Evolutionary conservation across 92 coral and sea anemone species (phyloP).

Genomic region (Zoanthus gigantus): DNA sequence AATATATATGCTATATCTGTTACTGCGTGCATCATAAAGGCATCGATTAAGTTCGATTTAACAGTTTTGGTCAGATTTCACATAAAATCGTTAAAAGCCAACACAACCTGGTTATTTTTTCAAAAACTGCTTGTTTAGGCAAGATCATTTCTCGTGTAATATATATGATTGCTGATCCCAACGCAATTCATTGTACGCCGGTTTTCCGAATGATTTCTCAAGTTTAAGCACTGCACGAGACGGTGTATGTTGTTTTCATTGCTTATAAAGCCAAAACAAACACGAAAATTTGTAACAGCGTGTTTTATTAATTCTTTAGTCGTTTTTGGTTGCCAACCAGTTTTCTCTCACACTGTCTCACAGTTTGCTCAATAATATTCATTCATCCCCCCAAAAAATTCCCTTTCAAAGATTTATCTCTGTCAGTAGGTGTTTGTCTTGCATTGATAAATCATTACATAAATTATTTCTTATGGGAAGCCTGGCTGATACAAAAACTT

Average conservation of each 20-base stretch:
- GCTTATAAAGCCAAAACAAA: slow-evolving; percentile 26
- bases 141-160: slow-evolving; percentile 17
- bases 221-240: not conserved
- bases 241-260: not conserved
- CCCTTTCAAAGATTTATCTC: not conserved
- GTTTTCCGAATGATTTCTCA: slow-evolving; percentile 35
- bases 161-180: not conserved
- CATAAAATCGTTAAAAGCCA: slow-evolving; percentile 3
- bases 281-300: slow-evolving; percentile 7
- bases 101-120: not conserved
- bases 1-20: slow-evolving; percentile 27
- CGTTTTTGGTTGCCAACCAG: not conserved
- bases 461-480: too few species aligned
- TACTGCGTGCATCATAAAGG: not conserved
- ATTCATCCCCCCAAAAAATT: not conserved
- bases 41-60: slow-evolving; percentile 5
- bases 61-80: slow-evolving; percentile 1
- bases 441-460: not conserved
- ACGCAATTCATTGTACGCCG: slow-evolving; percentile 14
- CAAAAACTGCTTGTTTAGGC: not conserved
- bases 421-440: slow-evolving; percentile 4
- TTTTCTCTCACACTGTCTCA: not conserved
- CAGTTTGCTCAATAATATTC: not conserved
- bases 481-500: too few species aligned
- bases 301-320: slow-evolving; percentile 12